Percentiles rank a stretch among this genome's conserved stretches.
Evolutionary conservation across 64 coral and sea anemone species (phyloP).

Genomic region (Hydrozoanthus tunicans): DNA sequence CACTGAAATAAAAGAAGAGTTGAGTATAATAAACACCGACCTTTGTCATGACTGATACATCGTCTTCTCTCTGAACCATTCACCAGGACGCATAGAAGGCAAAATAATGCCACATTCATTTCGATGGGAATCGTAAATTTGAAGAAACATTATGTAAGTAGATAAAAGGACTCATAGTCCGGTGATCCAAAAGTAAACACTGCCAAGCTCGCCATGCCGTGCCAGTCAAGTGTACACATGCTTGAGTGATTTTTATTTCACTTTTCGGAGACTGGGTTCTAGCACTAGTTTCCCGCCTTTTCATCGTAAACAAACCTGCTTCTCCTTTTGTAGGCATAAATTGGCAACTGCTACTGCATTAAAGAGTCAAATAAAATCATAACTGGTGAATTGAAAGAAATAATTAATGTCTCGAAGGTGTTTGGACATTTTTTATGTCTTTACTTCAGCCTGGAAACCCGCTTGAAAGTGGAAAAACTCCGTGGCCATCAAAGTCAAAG

Average conservation of each 20-base stretch:
- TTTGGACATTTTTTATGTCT: too few relatives aligned
- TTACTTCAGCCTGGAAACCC: too few relatives aligned
- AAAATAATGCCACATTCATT: slow-evolving; percentile 36
- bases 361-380: too few relatives aligned
- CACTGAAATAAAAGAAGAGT: background rate
- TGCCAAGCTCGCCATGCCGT: background rate
- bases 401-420: too few relatives aligned
- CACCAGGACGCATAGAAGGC: background rate
- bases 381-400: too few relatives aligned
- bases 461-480: too few relatives aligned
- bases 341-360: too few relatives aligned
- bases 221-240: background rate
- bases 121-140: background rate
- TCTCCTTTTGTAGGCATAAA: too few relatives aligned
- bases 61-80: background rate
- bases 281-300: background rate
- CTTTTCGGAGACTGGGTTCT: slow-evolving; percentile 11
- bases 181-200: background rate
- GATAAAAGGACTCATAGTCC: background rate
- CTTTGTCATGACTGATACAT: slow-evolving; percentile 2
- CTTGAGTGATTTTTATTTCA: background rate
- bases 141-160: slow-evolving; percentile 2
- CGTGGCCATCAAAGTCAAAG: too few relatives aligned
- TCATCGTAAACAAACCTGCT: too few relatives aligned
- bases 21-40: background rate